phyloP scores from a whole-genome alignment of 1,140 invertebrate species.

The Aphaenogaster floridana region DNA sequence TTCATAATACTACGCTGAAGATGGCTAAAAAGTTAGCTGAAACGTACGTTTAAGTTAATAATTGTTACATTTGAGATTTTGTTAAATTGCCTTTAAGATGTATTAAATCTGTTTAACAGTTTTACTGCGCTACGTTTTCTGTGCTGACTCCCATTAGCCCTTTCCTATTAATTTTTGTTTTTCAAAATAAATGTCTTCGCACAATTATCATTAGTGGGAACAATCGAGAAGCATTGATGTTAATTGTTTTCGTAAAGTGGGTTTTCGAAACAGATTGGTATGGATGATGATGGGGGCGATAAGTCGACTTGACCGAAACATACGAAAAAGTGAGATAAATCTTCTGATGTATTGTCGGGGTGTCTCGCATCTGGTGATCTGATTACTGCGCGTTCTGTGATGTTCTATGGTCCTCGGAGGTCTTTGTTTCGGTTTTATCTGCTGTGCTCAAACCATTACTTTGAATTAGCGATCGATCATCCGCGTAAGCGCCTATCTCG shows the following conservation, averaged over 20 bases:
- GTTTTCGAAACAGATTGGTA: slow-evolving; percentile 1
- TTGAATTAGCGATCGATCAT: slow-evolving; percentile 16
- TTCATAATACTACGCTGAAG: too few relatives aligned
- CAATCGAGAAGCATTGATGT: background rate
- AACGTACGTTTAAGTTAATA: too few relatives aligned
- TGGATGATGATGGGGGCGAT: slow-evolving; percentile 9
- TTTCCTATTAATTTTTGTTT: too few relatives aligned
- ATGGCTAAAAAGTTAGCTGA: too few relatives aligned
- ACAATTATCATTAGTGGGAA: background rate
- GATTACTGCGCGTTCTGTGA: background rate
- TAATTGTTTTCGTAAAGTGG: background rate
- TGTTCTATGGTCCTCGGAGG: background rate
- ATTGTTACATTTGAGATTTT: too few relatives aligned
- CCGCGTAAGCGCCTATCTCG: background rate
- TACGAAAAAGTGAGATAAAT: slow-evolving; percentile 31
- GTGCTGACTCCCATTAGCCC: too few relatives aligned
- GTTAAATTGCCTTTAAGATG: too few relatives aligned
- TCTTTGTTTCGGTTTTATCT: slow-evolving; percentile 26
- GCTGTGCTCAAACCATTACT: background rate
- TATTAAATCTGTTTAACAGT: too few relatives aligned
- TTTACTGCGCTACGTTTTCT: too few relatives aligned
- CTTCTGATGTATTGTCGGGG: background rate
- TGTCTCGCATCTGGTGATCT: slow-evolving; percentile 21
- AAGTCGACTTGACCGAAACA: background rate
- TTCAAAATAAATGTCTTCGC: background rate